Percentiles rank a stretch among this genome's conserved stretches.
Conservation (phyloP, 2,888 invertebrate genomes). For the Pseudeuparius sepicola region DNA sequence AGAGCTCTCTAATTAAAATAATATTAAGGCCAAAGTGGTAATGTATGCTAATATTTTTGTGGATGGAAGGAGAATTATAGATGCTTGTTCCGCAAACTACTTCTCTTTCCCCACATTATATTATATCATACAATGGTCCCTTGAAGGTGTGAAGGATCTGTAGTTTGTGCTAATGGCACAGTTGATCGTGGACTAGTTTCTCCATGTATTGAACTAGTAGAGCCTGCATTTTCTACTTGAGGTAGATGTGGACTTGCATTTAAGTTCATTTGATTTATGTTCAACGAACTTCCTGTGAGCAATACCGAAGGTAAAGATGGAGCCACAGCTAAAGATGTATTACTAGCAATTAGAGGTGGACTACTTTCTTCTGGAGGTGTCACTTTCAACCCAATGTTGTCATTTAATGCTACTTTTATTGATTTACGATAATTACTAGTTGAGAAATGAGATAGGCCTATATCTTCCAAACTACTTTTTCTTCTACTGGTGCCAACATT, state of each 20-base stretch:
- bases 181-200: too few species aligned
- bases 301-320: slow-evolving; percentile 32
- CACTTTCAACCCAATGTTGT: slow-evolving; percentile 72
- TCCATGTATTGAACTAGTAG: background rate
- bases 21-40: too few species aligned
- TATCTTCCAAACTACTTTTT: slow-evolving; percentile 79
- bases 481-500: slow-evolving; percentile 52
- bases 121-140: slow-evolving; percentile 93
- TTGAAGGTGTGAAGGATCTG: slow-evolving; percentile 66
- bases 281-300: slow-evolving; percentile 6
- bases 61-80: too few species aligned
- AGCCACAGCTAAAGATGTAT: slow-evolving; percentile 45
- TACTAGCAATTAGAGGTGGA: slow-evolving; percentile 43
- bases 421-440: slow-evolving; percentile 35
- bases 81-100: slow-evolving; percentile 68
- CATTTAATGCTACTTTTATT: slow-evolving; percentile 53
- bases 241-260: background rate
- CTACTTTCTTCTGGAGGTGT: slow-evolving; percentile 49
- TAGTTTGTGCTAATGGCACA: background rate
- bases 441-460: slow-evolving; percentile 73
- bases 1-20: too few species aligned
- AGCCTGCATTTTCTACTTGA: background rate
- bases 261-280: too few species aligned
- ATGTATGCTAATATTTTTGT: too few species aligned
- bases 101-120: slow-evolving; percentile 85